A percentile compares a stretch with the other conserved stretches of the same genome.
These are phyloP conservation scores for Teinopalpus imperialis DNA, from an alignment of 2,888 invertebrate species.

Conservation along the genomic window DNA sequence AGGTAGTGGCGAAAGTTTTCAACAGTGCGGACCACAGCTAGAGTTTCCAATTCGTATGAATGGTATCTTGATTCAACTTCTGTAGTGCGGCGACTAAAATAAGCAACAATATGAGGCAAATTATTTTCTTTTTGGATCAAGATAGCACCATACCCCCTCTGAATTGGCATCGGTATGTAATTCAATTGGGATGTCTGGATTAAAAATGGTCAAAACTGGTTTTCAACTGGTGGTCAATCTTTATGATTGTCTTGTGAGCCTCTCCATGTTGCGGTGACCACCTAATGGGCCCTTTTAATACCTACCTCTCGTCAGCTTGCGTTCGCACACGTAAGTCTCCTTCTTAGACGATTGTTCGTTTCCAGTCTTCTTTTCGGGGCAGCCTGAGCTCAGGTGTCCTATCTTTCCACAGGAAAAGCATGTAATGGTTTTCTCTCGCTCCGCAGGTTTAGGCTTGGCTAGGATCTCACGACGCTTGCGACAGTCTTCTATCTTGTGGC, in stretches of 20 bases:
- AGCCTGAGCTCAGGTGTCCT: no score
- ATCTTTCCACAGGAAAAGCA: no score
- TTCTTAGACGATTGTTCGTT: no score
- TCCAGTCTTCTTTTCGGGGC: no score
- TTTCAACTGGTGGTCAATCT: constrained; percentile 20
- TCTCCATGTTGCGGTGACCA: constrained; percentile 31
- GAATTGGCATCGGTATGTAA: constrained; percentile 33
- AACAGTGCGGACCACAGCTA: constrained; percentile 32
- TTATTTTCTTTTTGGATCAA: constrained; percentile 26
- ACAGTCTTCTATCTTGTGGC: no score
- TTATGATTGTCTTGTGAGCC: constrained; percentile 24
- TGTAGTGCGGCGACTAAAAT: constrained; percentile 27
- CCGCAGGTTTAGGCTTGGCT: no score
- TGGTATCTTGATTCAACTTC: constrained; percentile 29
- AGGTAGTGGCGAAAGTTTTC: constrained; percentile 37
- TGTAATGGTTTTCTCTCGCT: no score
- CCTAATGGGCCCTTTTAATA: constrained; percentile 27
- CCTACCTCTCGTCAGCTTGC: no score
- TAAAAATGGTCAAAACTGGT: constrained; percentile 31
- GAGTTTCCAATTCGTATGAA: constrained; percentile 33
- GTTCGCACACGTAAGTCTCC: no score
- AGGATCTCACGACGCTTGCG: no score
- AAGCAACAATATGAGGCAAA: constrained; percentile 25
- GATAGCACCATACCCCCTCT: constrained; percentile 29
- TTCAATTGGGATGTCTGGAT: constrained; percentile 27